These are phyloP conservation scores for Chrysopilus asiliformis DNA, from an alignment of 2,888 invertebrate species.

Conservation along the genomic window DNA sequence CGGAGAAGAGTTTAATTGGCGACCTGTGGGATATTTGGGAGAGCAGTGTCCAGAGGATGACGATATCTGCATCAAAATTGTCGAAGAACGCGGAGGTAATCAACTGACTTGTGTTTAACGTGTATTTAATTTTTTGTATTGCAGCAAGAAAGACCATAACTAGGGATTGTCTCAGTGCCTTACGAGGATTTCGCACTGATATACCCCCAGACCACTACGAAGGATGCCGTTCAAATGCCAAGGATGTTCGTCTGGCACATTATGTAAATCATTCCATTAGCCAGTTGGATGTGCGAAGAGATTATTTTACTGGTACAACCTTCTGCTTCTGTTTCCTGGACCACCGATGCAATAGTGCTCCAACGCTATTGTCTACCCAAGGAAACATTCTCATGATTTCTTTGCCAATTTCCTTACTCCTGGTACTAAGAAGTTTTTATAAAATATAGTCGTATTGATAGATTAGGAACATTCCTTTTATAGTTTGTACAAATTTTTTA, in stretches of 20 bases:
- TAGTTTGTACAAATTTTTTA: too few species aligned
- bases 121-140: not conserved
- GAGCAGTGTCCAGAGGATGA: constrained; percentile 68
- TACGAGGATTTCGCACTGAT: constrained; percentile 65
- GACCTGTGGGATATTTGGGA: constrained; percentile 55
- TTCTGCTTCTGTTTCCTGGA: constrained; percentile 89
- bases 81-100: constrained; percentile 71
- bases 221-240: constrained; percentile 70
- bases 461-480: too few species aligned
- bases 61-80: constrained; percentile 81
- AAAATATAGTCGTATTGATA: too few species aligned
- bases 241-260: constrained; percentile 64
- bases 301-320: constrained; percentile 65
- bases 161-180: constrained; percentile 69
- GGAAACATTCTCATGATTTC: too few species aligned
- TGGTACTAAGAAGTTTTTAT: too few species aligned
- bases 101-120: not conserved
- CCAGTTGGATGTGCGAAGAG: constrained; percentile 70
- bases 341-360: constrained; percentile 66
- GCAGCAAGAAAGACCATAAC: constrained; percentile 66
- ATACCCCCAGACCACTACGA: constrained; percentile 87
- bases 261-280: constrained; percentile 79
- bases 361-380: too few species aligned
- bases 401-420: too few species aligned
- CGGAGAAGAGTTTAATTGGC: constrained; percentile 72